Percentiles rank a stretch among this genome's conserved stretches.
phyloP scores from a whole-genome alignment of 2,888 invertebrate species.

The Horisme vitalbata region DNA sequence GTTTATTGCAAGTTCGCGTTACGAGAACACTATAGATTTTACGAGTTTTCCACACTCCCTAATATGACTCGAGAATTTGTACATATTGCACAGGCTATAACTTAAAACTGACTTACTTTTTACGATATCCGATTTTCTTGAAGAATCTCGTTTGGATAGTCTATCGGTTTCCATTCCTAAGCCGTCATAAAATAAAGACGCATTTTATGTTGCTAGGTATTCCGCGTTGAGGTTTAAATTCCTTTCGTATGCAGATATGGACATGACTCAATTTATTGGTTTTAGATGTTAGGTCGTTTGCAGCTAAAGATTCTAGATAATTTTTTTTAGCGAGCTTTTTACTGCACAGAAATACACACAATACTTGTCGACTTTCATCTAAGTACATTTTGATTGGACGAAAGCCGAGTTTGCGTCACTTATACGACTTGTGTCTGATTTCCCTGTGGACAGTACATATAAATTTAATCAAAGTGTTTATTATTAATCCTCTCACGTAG shows the following conservation, averaged over 20 bases:
- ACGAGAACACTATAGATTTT: slow-evolving; percentile 53
- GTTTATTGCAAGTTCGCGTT: slow-evolving; percentile 58
- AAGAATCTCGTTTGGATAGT: slow-evolving; percentile 36
- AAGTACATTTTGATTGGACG: no score
- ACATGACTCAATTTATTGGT: slow-evolving; percentile 13
- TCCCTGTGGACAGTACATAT: no score
- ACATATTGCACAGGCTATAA: slow-evolving; percentile 55
- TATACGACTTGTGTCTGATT: no score
- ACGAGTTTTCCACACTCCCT: slow-evolving; percentile 58
- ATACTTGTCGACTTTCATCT: no score
- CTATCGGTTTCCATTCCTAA: slow-evolving; percentile 35
- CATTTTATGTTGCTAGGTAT: slow-evolving; percentile 40
- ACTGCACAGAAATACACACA: no score
- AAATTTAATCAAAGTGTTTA: neutral
- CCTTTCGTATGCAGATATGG: slow-evolving; percentile 30
- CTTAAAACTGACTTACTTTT: slow-evolving; percentile 54
- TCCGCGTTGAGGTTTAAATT: slow-evolving; percentile 34
- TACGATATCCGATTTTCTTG: slow-evolving; percentile 54
- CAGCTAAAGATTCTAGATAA: neutral
- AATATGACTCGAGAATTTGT: slow-evolving; percentile 61
- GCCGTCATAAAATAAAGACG: slow-evolving; percentile 42
- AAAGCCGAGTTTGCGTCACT: no score
- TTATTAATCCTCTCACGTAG: no score
- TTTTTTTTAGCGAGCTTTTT: no score
- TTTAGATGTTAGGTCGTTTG: slow-evolving; percentile 11